Base-by-base conservation (phyloP, 1,140 invertebrate species). In the Ephestia elutella region DNA sequence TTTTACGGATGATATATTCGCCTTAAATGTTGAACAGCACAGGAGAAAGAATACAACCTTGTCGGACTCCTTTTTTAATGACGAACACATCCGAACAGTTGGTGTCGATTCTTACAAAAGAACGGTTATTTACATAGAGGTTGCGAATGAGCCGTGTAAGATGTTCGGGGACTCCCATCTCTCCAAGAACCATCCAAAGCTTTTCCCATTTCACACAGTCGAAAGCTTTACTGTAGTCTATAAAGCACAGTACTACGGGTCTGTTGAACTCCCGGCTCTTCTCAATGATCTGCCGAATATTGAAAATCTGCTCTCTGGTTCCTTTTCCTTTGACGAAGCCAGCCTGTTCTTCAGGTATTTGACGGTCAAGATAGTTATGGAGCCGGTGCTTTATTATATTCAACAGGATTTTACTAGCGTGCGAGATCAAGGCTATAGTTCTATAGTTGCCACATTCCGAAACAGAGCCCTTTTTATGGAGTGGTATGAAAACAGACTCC, bases 291-390 rank as follows among this genome's bases (percentile, higher is more conserved):
- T 62, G 55, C 0, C 65, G 58, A 19, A 73, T 35, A 17, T 63
- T 69, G 0, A 70, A 18, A 15, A 72, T 63, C 35, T 72, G 64
- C 25, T 67, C 64, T 0, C 67, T 50, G 4, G 62, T 72, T 10
- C 62, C 66, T 56, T 55, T 69, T 10, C 60, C 62, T 15, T 49
- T 58, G 1, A 70, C 65, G 51, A 70, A 70, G 11, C 63, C 70
- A 19, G 62, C 59, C 56, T 66, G 62, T 55, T 66, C 65, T 32
- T 54, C 5, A 7, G 61, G 49, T n/a, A 69, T 65, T 17, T 62
- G 59, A 18, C 55, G 18, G 35, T 8, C 8, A 5, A 28, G 3
- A 28, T 49, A 72, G 17, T 55, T 11, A 17, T 44, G 21, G 0
- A 69, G 13, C 10, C 62, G 49, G 0, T 49, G 58, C 10, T 67